Conservation (phyloP, 2,113 vertebrate genomes). For the Opisthocomus hoazin region DNA sequence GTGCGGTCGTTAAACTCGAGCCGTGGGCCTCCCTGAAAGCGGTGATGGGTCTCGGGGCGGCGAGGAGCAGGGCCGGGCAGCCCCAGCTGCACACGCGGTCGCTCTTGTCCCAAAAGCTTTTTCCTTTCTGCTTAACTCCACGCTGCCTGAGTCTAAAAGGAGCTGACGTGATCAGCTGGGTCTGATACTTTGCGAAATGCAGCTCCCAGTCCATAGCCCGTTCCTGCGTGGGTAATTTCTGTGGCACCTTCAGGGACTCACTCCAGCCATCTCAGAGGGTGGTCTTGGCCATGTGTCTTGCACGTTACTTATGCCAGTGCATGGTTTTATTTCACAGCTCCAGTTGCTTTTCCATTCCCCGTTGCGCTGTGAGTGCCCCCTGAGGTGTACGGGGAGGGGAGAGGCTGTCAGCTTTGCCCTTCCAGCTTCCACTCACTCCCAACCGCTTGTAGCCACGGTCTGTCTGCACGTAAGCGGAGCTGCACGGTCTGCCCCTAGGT, state of each 20-base stretch:
- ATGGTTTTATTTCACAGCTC: neutral
- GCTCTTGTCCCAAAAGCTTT: neutral
- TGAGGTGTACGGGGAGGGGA: neutral
- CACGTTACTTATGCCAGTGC: neutral
- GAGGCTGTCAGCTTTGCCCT: neutral
- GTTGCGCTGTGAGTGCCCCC: neutral
- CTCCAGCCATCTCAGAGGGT: neutral
- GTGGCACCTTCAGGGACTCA: neutral
- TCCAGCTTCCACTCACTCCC: neutral
- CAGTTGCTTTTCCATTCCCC: neutral
- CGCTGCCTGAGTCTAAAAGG: neutral
- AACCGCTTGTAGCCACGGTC: fast-evolving
- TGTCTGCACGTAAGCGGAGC: neutral
- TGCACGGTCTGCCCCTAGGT: neutral
- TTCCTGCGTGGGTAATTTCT: neutral
- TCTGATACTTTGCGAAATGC: neutral
- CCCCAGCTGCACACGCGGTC: fast-evolving
- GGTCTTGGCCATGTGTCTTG: neutral
- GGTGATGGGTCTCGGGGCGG: fast-evolving
- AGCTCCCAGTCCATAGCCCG: fast-evolving
- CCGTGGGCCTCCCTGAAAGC: neutral
- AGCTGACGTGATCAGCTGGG: neutral
- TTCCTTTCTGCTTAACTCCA: neutral
- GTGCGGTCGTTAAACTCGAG: fast-evolving
- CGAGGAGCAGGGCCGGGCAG: neutral